These are phyloP conservation scores for Drosophila tsacasi DNA, from an alignment of 1,140 invertebrate genomes.

Conservation along the genomic window DNA sequence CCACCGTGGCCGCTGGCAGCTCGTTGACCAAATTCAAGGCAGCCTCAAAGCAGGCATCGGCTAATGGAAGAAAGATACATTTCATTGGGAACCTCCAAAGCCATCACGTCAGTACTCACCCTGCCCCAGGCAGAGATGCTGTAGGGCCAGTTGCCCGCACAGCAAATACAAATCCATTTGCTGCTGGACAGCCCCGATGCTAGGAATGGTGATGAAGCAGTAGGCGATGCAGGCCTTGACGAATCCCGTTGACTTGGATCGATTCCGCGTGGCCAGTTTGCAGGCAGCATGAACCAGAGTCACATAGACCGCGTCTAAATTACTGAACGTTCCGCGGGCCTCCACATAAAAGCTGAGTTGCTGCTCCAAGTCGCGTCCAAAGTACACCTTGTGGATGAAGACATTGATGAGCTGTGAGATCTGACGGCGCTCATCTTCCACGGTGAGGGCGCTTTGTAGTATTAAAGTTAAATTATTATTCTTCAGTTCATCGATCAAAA, in stretches of 20 bases:
- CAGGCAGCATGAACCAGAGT: constrained; percentile 95
- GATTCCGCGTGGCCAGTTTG: constrained; percentile 91
- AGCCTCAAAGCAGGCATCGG: constrained; percentile 97
- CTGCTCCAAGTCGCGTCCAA: constrained; percentile 94
- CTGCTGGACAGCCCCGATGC: constrained; percentile 90
- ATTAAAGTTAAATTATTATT: background rate
- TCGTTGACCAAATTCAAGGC: constrained; percentile 92
- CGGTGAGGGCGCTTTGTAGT: constrained; percentile 91
- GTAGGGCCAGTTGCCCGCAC: constrained; percentile 94
- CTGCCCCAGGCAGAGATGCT: constrained; percentile 96
- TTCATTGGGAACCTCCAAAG: constrained; percentile 1
- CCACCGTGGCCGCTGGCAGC: constrained; percentile 90
- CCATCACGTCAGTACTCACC: constrained; percentile 12
- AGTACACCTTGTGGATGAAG: constrained; percentile 92
- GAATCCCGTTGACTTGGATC: constrained; percentile 88
- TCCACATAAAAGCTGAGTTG: constrained; percentile 97
- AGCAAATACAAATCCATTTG: constrained; percentile 94
- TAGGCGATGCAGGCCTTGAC: constrained; percentile 97
- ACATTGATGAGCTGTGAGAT: constrained; percentile 93
- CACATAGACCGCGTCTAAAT: constrained; percentile 94
- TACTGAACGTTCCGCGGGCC: constrained; percentile 94
- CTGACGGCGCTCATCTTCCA: constrained; percentile 96
- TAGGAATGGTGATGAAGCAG: constrained; percentile 98
- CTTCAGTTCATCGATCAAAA: background rate
- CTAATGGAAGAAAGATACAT: constrained; percentile 85